A percentile compares a stretch with the other conserved stretches of the same genome.
These are phyloP conservation scores for Meriones psammophilus DNA, from an alignment of 2,797 vertebrate genomes.

Conservation along the genomic window DNA sequence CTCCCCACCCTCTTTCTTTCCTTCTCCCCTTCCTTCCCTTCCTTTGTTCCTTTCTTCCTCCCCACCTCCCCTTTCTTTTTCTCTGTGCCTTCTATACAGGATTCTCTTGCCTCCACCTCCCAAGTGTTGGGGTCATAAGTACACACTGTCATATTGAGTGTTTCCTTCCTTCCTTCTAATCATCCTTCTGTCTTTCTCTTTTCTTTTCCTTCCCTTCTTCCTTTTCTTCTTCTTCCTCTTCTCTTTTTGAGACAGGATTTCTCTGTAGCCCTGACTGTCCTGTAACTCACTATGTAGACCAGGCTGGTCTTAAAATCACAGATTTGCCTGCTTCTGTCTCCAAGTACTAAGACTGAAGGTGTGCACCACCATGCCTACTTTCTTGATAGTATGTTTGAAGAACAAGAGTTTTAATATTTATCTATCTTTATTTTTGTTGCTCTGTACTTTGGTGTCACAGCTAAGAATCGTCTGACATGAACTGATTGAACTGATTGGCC, in stretches of 20 bases:
- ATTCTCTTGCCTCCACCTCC: no score
- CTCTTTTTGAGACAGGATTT: neutral
- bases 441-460: neutral
- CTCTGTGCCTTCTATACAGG: no score
- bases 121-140: no score
- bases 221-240: accelerated
- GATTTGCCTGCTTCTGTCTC: neutral
- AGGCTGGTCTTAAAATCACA: neutral
- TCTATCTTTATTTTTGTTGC: neutral
- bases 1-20: no score
- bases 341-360: neutral
- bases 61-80: no score
- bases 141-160: no score
- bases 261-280: no score
- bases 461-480: neutral
- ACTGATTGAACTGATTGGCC: no score
- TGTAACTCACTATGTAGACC: neutral
- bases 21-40: neutral
- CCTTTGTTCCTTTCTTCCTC: neutral
- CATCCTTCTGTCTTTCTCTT: no score
- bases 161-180: neutral
- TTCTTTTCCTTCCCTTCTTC: neutral
- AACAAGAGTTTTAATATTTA: neutral
- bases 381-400: neutral
- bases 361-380: neutral